Evolutionary conservation across 2,888 invertebrate genomes (phyloP), one percentile per base, ranked within the genome.

Genomic region (Dioctria linearis): DNA sequence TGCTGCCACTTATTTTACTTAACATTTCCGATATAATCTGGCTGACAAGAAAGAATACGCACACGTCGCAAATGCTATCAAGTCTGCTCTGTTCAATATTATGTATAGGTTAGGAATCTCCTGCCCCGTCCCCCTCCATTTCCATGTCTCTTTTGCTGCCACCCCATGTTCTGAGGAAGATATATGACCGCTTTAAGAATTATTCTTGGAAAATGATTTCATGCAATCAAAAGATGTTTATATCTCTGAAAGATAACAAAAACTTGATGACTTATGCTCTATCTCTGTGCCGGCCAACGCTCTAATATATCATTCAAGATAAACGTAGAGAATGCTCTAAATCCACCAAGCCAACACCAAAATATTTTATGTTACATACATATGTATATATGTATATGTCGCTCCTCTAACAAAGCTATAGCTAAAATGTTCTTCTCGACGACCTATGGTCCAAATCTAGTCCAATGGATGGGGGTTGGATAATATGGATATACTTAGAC

Each of bases 181-280:
- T 71, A 71, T 71, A 71, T 71, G 51, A 40, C 51, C 54, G 39
- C 71, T 71, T 54, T 71, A 71, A 71, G 25, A 71, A 71, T 51
- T 71, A 71, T 71, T 75, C 61, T 39, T 39, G 39, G 61, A 75
- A 75, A 75, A 75, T 61, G 75, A 75, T 75, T 75, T 75, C 61
- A 11, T 59, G 61, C 75, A 75, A 75, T 75, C 75, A 75, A 75
- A 75, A 75, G 75, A 75, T 75, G 75, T 75, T 75, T 75, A 75
- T 75, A 61, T 75, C 61, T 61, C 13, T 25, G 42, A 75, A 46
- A 59, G 75, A 75, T 75, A 59, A 43, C 75, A 75, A 75, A 75
- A 75, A 61, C 61, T 75, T 75, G 57, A 57, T 75, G 61, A 75
- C 75, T 75, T 75, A 75, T 75, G 75, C 61, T 75, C 61, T 61